phyloP scores from a whole-genome alignment of 1,140 invertebrate genomes.

The Cepaea nemoralis region DNA sequence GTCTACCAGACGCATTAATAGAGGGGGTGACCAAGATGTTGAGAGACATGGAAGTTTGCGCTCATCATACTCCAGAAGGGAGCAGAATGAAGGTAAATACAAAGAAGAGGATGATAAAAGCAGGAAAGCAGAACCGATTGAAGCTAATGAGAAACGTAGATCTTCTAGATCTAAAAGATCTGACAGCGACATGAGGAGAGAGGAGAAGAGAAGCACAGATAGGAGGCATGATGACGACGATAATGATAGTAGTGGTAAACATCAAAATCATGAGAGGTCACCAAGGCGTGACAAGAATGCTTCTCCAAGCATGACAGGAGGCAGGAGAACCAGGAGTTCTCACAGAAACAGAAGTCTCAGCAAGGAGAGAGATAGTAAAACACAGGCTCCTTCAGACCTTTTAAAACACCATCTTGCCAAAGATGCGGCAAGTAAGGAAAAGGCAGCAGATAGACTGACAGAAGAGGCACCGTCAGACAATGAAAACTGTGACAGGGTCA shows the following conservation, averaged over 20 bases:
- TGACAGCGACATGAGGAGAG: background rate
- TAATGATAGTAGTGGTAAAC: background rate
- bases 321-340: constrained; percentile 23
- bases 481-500: too few species aligned
- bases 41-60: background rate
- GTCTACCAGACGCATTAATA: background rate
- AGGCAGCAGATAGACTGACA: too few species aligned
- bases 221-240: background rate
- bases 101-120: background rate
- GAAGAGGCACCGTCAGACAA: too few species aligned
- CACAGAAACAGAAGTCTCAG: background rate
- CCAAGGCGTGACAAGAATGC: background rate
- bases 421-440: too few species aligned
- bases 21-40: background rate
- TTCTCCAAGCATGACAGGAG: background rate
- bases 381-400: too few species aligned
- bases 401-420: too few species aligned
- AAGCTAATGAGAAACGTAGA: background rate
- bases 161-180: background rate
- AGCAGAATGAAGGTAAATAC: background rate
- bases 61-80: background rate
- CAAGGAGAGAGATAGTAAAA: background rate
- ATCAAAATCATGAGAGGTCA: background rate
- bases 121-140: background rate
- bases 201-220: constrained; percentile 11